Conservation (phyloP, 2,113 vertebrate genomes). For the Orycteropus afer region DNA sequence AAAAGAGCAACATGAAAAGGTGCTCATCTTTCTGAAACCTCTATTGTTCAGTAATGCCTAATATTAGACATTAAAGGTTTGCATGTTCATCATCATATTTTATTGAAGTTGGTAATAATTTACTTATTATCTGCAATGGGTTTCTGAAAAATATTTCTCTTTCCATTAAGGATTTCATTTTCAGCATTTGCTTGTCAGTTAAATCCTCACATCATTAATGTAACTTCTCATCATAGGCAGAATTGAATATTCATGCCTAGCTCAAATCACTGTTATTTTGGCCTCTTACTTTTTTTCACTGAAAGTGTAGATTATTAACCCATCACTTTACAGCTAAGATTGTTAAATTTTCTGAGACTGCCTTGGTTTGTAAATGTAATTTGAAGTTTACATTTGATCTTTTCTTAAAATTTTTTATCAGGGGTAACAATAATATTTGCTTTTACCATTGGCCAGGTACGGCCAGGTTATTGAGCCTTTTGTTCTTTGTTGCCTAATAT, state of each 20-base stretch:
- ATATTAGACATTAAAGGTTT: constrained; percentile 78
- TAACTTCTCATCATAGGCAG: constrained; percentile 71
- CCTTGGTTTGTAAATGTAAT: constrained; percentile 5
- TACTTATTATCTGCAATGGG: constrained; percentile 68
- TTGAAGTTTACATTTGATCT: constrained; percentile 43
- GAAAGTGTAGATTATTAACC: constrained; percentile 85
- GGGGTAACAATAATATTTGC: constrained; percentile 38
- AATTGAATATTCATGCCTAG: constrained; percentile 75
- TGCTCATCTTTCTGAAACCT: constrained; percentile 78
- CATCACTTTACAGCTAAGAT: constrained; percentile 79
- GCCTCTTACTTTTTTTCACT: constrained; percentile 78
- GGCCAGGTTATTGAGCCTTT: background rate
- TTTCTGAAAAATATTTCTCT: constrained; percentile 80
- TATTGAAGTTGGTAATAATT: constrained; percentile 70
- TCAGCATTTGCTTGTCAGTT: constrained; percentile 70
- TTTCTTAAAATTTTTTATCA: background rate
- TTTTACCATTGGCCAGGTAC: constrained; percentile 16
- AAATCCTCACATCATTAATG: constrained; percentile 71
- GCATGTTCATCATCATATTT: constrained; percentile 80
- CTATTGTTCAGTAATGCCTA: constrained; percentile 82
- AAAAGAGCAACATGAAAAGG: constrained; percentile 78
- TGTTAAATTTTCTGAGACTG: constrained; percentile 73
- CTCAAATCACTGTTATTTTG: constrained; percentile 78
- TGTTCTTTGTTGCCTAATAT: background rate
- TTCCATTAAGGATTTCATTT: constrained; percentile 71